Conservation (phyloP, 2,888 invertebrate genomes). For the Heterodera filipjevi region DNA sequence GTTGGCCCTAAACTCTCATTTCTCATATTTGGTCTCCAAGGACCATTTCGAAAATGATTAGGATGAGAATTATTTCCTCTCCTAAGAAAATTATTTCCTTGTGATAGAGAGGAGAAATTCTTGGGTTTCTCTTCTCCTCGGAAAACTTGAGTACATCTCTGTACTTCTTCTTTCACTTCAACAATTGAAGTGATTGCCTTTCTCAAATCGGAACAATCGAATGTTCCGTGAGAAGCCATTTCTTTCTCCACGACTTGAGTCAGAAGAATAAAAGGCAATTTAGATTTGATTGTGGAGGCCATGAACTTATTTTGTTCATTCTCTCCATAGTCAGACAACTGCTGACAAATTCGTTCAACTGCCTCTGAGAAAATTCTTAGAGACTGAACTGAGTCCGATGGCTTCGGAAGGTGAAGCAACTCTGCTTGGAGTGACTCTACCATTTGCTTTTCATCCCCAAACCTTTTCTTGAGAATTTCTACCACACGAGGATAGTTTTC, state of each 20-base stretch:
- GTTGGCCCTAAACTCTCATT: not conserved
- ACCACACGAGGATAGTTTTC: not conserved
- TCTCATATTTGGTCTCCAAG: not conserved
- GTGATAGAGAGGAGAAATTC: not conserved
- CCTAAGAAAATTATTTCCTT: not conserved
- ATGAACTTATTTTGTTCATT: not conserved
- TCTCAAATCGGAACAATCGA: not conserved
- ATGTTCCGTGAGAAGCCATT: not conserved
- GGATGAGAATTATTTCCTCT: not conserved
- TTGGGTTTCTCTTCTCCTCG: not conserved
- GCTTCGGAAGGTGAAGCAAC: not conserved
- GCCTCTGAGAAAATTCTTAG: not conserved
- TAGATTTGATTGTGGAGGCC: not conserved
- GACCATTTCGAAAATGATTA: not conserved
- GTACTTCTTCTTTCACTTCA: not conserved
- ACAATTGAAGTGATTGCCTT: not conserved
- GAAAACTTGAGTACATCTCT: not conserved
- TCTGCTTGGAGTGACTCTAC: not conserved
- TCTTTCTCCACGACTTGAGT: not conserved
- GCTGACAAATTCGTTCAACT: not conserved
- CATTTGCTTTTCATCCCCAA: not conserved
- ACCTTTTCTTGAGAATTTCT: not conserved
- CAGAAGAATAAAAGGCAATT: not conserved
- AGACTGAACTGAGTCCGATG: not conserved
- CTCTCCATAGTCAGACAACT: not conserved